Evolutionary conservation across 1,140 invertebrate species (phyloP).

Genomic region (Heliconius nattereri): DNA sequence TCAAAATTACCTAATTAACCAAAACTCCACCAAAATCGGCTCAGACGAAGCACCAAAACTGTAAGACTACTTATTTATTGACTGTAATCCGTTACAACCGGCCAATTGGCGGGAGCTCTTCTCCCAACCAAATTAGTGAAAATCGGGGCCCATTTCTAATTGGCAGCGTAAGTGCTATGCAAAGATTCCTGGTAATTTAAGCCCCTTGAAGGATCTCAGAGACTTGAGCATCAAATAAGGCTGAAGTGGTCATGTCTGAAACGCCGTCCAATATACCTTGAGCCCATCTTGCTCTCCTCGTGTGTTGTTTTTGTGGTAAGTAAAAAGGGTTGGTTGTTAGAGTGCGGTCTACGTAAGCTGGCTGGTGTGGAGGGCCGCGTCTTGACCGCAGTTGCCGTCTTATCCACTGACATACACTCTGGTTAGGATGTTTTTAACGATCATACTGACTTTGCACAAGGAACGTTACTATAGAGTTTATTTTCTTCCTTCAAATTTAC

Average conservation of each 20-base stretch:
- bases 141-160: conserved; percentile 36
- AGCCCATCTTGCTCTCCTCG: conserved; percentile 32
- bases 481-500: not conserved
- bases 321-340: conserved; percentile 42
- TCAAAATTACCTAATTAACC: conserved; percentile 21
- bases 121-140: conserved; percentile 11
- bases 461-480: not conserved
- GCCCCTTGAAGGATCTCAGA: conserved; percentile 46
- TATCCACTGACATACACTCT: conserved; percentile 46
- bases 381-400: conserved; percentile 48
- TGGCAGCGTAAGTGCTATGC: conserved; percentile 43
- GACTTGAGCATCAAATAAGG: conserved; percentile 54
- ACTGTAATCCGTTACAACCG: conserved; percentile 35
- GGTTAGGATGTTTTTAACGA: conserved; percentile 45
- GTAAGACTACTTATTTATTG: conserved; percentile 37
- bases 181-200: conserved; percentile 48
- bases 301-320: conserved; percentile 45
- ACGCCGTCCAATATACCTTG: conserved; percentile 35
- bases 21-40: conserved; percentile 38
- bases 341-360: conserved; percentile 41
- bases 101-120: conserved; percentile 33
- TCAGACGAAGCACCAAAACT: conserved; percentile 21
- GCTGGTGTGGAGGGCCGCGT: conserved; percentile 39
- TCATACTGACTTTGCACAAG: conserved; percentile 1
- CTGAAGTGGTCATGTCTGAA: conserved; percentile 48